A percentile compares a stretch with the other conserved stretches of the same genome.
phyloP scores from a whole-genome alignment of 2,888 invertebrate genomes.

The Parapristionchus giblindavisi region DNA sequence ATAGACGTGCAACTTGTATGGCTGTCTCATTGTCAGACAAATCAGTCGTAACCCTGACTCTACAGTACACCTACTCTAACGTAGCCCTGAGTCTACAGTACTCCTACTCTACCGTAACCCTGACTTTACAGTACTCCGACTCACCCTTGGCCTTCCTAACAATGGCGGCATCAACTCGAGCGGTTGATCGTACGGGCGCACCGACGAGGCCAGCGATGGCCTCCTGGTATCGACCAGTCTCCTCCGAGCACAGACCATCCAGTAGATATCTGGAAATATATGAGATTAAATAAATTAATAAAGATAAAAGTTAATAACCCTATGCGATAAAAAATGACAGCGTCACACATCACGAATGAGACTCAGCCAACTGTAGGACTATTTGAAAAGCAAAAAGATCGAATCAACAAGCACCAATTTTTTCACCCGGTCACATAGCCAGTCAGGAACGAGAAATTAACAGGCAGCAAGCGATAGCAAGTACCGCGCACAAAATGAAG shows the following conservation, averaged over 20 bases:
- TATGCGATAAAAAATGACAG: too few relatives aligned
- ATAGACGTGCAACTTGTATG: too few relatives aligned
- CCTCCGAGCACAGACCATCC: slow-evolving; percentile 84
- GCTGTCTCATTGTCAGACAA: background rate
- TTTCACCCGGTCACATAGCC: background rate
- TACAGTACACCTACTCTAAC: background rate
- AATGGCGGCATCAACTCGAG: slow-evolving; percentile 38
- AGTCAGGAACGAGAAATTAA: too few relatives aligned
- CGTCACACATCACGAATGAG: too few relatives aligned
- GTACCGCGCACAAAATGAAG: too few relatives aligned
- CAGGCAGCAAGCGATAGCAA: too few relatives aligned
- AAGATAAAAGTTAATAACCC: too few relatives aligned
- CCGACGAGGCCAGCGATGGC: slow-evolving; percentile 45
- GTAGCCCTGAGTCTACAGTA: background rate
- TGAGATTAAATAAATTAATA: background rate
- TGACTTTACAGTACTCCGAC: background rate
- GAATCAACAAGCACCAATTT: background rate
- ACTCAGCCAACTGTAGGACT: too few relatives aligned
- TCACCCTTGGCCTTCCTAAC: slow-evolving; percentile 46
- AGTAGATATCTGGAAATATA: slow-evolving; percentile 77
- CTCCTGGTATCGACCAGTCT: slow-evolving; percentile 72
- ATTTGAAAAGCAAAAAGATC: background rate
- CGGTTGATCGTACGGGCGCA: slow-evolving; percentile 11
- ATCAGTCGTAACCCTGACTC: background rate
- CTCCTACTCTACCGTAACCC: background rate